Evolutionary conservation across 2,888 invertebrate genomes (phyloP).

Genomic region (Ophioninae sp.): DNA sequence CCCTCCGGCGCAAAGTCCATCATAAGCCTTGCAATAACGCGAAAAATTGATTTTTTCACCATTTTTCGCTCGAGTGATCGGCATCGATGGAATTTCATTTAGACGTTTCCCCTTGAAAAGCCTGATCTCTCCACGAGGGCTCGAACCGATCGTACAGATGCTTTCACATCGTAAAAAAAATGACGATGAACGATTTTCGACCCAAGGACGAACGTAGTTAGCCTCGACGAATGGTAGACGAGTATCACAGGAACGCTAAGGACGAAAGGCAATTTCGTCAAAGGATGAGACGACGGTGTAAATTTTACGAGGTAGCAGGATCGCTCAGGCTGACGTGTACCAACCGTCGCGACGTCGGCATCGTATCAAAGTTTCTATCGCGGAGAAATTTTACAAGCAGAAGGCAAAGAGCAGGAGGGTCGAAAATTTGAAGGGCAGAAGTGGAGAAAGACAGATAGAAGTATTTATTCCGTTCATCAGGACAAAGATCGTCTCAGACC

Average conservation of each 20-base stretch:
- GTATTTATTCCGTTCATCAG: background rate
- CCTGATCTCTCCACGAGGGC: background rate
- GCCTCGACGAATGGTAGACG: conserved; percentile 25
- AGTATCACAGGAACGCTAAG: conserved; percentile 6
- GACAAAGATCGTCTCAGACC: too few species aligned
- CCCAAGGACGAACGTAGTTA: conserved; percentile 15
- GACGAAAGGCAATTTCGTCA: conserved; percentile 1
- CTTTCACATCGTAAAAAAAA: conserved; percentile 16
- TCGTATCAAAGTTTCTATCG: conserved; percentile 46
- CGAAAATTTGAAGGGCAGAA: background rate
- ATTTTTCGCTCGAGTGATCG: conserved; percentile 1
- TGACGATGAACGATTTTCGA: conserved; percentile 18
- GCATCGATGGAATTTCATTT: conserved; percentile 38
- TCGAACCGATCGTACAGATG: background rate
- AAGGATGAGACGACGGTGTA: conserved; percentile 24
- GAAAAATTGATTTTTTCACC: conserved; percentile 13
- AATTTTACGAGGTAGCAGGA: conserved; percentile 31
- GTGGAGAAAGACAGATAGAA: conserved; percentile 8
- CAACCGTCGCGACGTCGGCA: conserved; percentile 47
- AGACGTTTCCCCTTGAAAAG: background rate
- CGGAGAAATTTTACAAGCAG: conserved; percentile 51
- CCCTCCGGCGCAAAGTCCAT: background rate
- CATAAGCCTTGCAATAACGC: background rate
- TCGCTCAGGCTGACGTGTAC: conserved; percentile 45
- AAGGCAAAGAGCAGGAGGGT: background rate